These are phyloP conservation scores for Nymphalis urticae DNA, from an alignment of 2,888 invertebrate species.

Conservation along the genomic window DNA sequence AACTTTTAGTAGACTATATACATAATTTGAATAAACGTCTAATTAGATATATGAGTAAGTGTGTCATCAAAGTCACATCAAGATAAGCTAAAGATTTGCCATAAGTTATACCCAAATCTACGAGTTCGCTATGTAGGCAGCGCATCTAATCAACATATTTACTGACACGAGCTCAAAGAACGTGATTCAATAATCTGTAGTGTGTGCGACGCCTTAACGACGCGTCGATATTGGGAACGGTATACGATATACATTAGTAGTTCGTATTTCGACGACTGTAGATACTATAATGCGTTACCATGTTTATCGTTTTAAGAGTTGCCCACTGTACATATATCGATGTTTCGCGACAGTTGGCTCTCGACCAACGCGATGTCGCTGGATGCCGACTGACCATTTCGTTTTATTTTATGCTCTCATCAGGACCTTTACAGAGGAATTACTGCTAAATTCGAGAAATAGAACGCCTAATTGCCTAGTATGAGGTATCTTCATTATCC, in stretches of 20 bases:
- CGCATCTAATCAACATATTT: constrained; percentile 40
- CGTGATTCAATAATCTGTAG: constrained; percentile 36
- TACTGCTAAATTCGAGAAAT: constrained; percentile 48
- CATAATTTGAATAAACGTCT: constrained; percentile 2
- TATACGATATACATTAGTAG: constrained; percentile 5
- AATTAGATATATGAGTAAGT: constrained; percentile 8
- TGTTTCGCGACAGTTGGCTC: constrained; percentile 63
- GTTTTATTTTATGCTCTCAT: constrained; percentile 77
- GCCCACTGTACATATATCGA: constrained; percentile 32
- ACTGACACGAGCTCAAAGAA: constrained; percentile 35
- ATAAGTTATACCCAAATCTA: constrained; percentile 29
- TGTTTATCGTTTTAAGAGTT: constrained; percentile 13
- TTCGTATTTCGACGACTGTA: constrained; percentile 22
- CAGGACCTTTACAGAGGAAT: constrained; percentile 66
- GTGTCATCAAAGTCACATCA: constrained; percentile 25
- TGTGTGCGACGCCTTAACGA: constrained; percentile 36
- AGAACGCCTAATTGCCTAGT: constrained; percentile 38
- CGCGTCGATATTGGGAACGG: constrained; percentile 30
- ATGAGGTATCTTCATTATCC: constrained; percentile 29
- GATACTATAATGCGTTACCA: constrained; percentile 21
- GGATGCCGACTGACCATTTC: constrained; percentile 61
- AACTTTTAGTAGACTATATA: background rate
- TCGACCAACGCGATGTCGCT: constrained; percentile 71
- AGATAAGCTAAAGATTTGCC: constrained; percentile 27
- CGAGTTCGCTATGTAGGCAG: constrained; percentile 26